Percentiles rank a stretch among this genome's conserved stretches.
These are phyloP conservation scores for Pandemis corylana DNA, from an alignment of 2,888 invertebrate species.

Conservation along the genomic window DNA sequence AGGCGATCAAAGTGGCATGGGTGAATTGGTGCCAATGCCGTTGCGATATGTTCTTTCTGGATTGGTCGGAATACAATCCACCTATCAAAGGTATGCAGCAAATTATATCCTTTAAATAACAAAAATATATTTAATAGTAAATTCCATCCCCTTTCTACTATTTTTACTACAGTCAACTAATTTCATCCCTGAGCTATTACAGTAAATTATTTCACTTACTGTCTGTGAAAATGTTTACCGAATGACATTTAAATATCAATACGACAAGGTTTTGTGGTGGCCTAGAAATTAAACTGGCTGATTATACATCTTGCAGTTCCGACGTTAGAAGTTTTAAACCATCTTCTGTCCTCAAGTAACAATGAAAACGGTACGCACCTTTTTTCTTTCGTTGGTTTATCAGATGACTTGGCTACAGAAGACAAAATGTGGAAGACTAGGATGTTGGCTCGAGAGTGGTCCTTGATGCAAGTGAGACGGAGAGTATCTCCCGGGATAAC, in stretches of 20 bases:
- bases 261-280: no score
- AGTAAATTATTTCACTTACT: no score
- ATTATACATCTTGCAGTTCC: no score
- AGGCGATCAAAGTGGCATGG: conserved; percentile 67
- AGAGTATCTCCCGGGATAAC: conserved; percentile 63
- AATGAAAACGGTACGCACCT: background rate
- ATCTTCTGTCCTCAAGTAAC: no score
- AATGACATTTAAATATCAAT: no score
- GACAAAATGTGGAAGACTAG: conserved; percentile 58
- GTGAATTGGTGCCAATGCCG: conserved; percentile 72
- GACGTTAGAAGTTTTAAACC: no score
- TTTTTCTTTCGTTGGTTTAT: background rate
- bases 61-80: conserved; percentile 74
- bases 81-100: conserved; percentile 60
- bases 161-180: background rate
- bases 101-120: no score
- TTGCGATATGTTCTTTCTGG: conserved; percentile 71
- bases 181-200: no score
- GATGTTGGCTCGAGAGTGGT: conserved; percentile 69
- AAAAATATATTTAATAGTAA: no score
- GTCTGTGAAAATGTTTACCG: no score
- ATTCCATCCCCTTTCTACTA: no score
- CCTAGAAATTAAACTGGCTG: no score
- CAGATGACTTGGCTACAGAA: background rate
- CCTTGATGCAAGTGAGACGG: conserved; percentile 64